Evolutionary conservation across 1,140 invertebrate genomes (phyloP), one percentile per base, ranked within the genome.

Genomic region (Apis laboriosa): DNA sequence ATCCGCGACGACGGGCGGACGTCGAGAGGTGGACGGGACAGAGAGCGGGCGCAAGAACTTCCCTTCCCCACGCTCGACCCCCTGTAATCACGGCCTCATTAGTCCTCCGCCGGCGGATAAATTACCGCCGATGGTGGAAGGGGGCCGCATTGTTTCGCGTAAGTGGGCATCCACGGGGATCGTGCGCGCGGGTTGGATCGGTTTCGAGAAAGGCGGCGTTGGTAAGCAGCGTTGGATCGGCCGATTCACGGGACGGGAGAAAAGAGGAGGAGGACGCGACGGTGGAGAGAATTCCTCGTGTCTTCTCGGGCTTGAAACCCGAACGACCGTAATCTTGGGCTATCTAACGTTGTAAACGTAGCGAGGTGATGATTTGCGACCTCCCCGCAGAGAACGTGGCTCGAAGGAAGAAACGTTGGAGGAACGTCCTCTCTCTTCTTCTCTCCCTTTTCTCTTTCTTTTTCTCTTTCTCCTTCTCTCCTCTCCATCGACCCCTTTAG

Each of bases 291-390:
- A 78, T 56, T 75, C 63, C 78, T 68, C 53, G 78, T 70, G 60
- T 86, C 81, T 24, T 82, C 72, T 71, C 72, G 77, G 77, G 82
- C 77, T 70, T 78, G 67, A 71, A 66, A 71, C 80, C 34, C 84
- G 70, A 88, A 92, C 87, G 88, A 88, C 89, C 89, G 90, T 91
- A 93, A 93, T 93, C 93, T 93, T 92, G 83, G 91, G 89, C 91
- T 91, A 93, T 93, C 92, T 92, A 92, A 92, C 91, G 90, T 86
- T 90, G 92, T 92, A 92, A 93, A 92, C 85, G 91, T 92, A 91
- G 86, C 89, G 90, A 92, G 92, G 92, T 93, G 92, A 93, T 93
- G 93, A 94, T 94, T 94, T 94, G 93, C 93, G 92, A 92, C 90
- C 92, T 93, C 90, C 91, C 88, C 88, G 90, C 83, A 90, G 91